Conservation (phyloP, 1,140 invertebrate species). For the Bombus sylvicola region DNA sequence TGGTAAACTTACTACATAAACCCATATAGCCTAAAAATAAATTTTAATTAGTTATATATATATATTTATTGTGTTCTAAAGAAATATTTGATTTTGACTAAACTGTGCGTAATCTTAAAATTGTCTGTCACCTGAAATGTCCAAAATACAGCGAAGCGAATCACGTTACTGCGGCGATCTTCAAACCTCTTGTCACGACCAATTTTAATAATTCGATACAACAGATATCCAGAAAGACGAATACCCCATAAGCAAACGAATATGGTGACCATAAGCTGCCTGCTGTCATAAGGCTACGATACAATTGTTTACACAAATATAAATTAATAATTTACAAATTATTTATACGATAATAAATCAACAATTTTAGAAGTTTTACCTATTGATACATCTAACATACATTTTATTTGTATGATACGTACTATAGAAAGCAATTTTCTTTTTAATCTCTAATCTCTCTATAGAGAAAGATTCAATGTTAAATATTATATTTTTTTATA, state of each 20-base stretch:
- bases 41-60: background rate
- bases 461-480: too few relatives aligned
- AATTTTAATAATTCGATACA: conserved; percentile 94
- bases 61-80: background rate
- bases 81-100: background rate
- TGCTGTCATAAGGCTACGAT: conserved; percentile 89
- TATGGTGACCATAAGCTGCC: conserved; percentile 93
- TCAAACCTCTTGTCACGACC: conserved; percentile 95
- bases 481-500: too few relatives aligned
- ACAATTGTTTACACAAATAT: background rate
- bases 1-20: conserved; percentile 94
- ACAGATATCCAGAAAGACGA: conserved; percentile 91
- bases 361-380: too few relatives aligned
- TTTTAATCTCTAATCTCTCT: too few relatives aligned
- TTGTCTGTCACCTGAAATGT: conserved; percentile 89
- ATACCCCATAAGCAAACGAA: conserved; percentile 94
- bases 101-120: background rate
- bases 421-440: too few relatives aligned
- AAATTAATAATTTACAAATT: background rate
- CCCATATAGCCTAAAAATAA: conserved; percentile 92
- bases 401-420: too few relatives aligned
- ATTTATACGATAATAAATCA: too few relatives aligned
- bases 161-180: conserved; percentile 92
- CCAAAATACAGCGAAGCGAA: conserved; percentile 95
- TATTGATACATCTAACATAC: too few relatives aligned